A percentile compares a stretch with the other conserved stretches of the same genome.
Evolutionary conservation across 2,888 invertebrate species (phyloP).

Genomic region (Lasius fuliginosus): DNA sequence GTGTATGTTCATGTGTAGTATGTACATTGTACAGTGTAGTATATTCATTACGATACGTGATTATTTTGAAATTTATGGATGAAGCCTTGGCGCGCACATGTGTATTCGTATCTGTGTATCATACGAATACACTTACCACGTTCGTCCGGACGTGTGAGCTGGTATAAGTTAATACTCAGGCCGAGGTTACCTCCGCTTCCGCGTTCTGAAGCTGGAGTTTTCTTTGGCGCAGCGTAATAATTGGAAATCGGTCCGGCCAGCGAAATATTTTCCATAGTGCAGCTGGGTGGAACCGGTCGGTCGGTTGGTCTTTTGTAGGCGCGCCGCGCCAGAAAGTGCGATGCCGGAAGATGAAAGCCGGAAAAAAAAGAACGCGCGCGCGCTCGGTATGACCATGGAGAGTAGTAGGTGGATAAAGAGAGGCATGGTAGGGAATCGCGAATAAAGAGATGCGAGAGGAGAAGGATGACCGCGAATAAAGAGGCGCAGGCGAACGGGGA

Average conservation of each 20-base stretch:
- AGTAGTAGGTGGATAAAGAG: constrained; percentile 32
- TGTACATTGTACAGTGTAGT: background rate
- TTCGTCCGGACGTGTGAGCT: background rate
- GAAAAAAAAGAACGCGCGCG: constrained; percentile 37
- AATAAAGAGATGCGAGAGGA: constrained; percentile 34
- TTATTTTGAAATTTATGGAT: background rate
- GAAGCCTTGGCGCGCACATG: background rate
- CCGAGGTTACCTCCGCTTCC: background rate
- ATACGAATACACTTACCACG: background rate
- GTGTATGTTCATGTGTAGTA: background rate
- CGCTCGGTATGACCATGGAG: constrained; percentile 13
- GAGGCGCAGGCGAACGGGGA: constrained; percentile 53
- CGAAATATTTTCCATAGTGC: constrained; percentile 57
- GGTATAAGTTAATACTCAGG: background rate
- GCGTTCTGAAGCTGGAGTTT: constrained; percentile 23
- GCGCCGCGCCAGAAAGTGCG: constrained; percentile 35
- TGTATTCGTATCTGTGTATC: background rate
- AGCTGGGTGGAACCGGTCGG: constrained; percentile 5
- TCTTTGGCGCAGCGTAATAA: constrained; percentile 60
- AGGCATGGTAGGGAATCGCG: constrained; percentile 26
- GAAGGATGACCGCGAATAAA: constrained; percentile 40
- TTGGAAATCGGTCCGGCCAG: constrained; percentile 58
- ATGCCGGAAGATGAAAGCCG: constrained; percentile 43
- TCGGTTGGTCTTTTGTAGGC: constrained; percentile 39
- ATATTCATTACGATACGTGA: background rate